Percentiles rank a stretch among this genome's conserved stretches.
phyloP scores from a whole-genome alignment of 1,140 invertebrate genomes.

The Brachystomella parvula region DNA sequence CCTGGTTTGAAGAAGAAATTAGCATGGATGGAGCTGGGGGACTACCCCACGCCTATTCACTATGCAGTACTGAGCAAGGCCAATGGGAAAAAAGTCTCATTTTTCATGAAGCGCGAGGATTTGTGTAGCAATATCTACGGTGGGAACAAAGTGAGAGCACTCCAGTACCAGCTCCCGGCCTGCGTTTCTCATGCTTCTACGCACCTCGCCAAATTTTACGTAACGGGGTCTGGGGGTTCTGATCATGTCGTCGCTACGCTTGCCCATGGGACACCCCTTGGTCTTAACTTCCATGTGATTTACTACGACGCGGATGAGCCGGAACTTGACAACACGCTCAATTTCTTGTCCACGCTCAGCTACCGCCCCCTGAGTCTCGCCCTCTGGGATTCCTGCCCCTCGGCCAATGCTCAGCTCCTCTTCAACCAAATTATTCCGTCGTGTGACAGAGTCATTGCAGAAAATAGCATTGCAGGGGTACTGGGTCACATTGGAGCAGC shows the following conservation, averaged over 20 bases:
- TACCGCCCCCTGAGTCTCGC: neutral
- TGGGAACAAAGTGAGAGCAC: conserved; percentile 9
- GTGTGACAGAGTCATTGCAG: no score
- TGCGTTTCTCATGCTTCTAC: neutral
- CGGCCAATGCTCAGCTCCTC: neutral
- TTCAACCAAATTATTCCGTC: neutral
- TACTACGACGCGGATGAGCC: neutral
- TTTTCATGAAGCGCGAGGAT: conserved; percentile 8
- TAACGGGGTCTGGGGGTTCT: neutral
- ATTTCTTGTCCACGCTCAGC: neutral
- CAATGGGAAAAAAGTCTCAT: neutral
- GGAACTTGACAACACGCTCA: conserved; percentile 4
- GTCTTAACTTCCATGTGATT: neutral
- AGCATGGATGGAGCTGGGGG: neutral
- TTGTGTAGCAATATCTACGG: neutral
- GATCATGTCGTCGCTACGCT: conserved; percentile 1
- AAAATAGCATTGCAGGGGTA: neutral
- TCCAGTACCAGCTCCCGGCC: neutral
- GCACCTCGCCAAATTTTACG: neutral
- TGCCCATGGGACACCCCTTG: neutral
- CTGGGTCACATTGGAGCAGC: neutral
- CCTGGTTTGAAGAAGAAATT: neutral
- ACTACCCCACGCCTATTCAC: neutral
- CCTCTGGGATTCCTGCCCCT: neutral
- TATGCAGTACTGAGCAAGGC: neutral